Conservation (phyloP, 1,140 invertebrate species). For the Drosophila ercepeae region DNA sequence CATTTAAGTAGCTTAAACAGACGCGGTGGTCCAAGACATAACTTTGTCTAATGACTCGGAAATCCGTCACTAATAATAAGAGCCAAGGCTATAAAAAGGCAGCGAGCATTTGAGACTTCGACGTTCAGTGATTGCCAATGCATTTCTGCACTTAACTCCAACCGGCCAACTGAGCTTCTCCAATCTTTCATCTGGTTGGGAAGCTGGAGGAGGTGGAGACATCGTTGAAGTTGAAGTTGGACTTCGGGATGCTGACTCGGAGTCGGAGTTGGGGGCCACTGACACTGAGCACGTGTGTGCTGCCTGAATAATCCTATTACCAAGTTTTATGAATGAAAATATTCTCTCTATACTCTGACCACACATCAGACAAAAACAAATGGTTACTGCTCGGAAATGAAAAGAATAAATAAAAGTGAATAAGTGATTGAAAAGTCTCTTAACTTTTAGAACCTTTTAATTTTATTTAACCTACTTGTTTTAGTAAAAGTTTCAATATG, state of each 20-base stretch:
- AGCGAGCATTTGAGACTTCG: conserved; percentile 72
- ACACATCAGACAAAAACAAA: conserved; percentile 13
- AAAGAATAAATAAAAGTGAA: neutral
- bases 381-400: conserved; percentile 1
- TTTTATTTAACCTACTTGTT: no score
- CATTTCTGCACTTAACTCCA: conserved; percentile 56
- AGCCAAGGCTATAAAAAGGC: conserved; percentile 73
- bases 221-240: neutral
- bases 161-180: conserved; percentile 12
- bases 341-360: conserved; percentile 12
- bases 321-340: conserved; percentile 68
- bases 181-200: conserved; percentile 4
- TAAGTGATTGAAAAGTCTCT: no score
- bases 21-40: conserved; percentile 78
- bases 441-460: no score
- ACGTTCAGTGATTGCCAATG: conserved; percentile 45
- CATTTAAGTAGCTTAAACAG: conserved; percentile 83
- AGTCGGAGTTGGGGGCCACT: conserved; percentile 11
- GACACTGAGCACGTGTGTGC: conserved; percentile 75
- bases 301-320: conserved; percentile 73
- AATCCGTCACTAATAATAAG: conserved; percentile 83
- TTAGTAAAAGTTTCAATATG: no score
- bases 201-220: conserved; percentile 2
- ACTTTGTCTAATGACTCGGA: conserved; percentile 83
- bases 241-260: neutral